phyloP scores from a whole-genome alignment of 2,113 vertebrate species.

The Casuarius casuarius region DNA sequence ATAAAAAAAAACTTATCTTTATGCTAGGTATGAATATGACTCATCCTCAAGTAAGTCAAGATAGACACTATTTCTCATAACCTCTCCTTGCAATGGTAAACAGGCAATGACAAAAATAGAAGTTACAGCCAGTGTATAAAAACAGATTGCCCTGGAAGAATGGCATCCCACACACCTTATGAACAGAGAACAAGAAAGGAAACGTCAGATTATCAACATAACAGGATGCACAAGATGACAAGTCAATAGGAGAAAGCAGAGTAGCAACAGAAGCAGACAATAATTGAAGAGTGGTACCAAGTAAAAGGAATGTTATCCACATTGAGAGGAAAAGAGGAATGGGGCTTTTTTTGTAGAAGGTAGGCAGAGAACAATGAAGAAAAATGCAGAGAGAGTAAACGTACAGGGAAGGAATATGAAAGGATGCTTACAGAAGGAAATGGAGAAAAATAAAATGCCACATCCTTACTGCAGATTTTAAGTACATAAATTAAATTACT shows the following conservation, averaged over 20 bases:
- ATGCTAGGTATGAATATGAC: neutral
- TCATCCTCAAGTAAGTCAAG: neutral
- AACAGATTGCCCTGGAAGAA: neutral
- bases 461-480: neutral
- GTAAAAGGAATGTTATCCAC: neutral
- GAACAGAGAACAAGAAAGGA: conserved; percentile 3
- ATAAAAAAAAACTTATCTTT: conserved; percentile 31
- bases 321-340: neutral
- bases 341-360: neutral
- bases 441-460: neutral
- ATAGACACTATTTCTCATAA: neutral
- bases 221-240: neutral
- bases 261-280: neutral
- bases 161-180: neutral
- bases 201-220: neutral
- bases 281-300: neutral
- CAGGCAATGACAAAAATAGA: neutral
- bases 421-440: neutral
- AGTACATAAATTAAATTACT: neutral
- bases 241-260: neutral
- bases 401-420: neutral
- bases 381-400: neutral
- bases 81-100: conserved; percentile 19
- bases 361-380: neutral
- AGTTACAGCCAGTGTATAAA: neutral